These are phyloP conservation scores for Chlamydotis undulata DNA, from an alignment of 2,113 vertebrate species.

Conservation along the genomic window DNA sequence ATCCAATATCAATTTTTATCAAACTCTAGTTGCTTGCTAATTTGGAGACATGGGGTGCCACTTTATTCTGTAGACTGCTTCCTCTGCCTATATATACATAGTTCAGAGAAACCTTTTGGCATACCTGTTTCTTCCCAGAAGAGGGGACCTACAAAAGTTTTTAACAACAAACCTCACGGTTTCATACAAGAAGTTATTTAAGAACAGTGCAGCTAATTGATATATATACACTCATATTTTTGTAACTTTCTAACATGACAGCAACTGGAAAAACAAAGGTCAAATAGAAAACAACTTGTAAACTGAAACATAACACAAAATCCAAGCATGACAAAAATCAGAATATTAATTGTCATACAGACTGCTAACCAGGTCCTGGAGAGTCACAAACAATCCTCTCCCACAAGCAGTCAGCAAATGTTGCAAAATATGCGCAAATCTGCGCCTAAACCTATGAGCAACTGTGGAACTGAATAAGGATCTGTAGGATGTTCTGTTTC, in stretches of 20 bases:
- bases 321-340: background rate
- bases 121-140: background rate
- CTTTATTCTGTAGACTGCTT: background rate
- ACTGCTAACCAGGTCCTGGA: background rate
- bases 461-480: background rate
- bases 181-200: background rate
- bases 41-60: background rate
- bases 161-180: background rate
- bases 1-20: conserved; percentile 45
- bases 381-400: background rate
- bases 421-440: background rate
- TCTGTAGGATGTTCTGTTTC: background rate
- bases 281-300: background rate
- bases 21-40: conserved; percentile 3
- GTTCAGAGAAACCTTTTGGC: background rate
- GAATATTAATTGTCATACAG: background rate
- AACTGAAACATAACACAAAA: background rate
- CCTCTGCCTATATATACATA: background rate
- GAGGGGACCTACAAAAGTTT: background rate
- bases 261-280: background rate
- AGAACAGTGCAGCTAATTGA: background rate
- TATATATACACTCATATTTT: background rate
- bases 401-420: background rate
- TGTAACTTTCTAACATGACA: background rate
- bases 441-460: background rate